These are phyloP conservation scores for Rhinophrynus dorsalis DNA, from an alignment of 2,797 vertebrate genomes.

Conservation along the genomic window DNA sequence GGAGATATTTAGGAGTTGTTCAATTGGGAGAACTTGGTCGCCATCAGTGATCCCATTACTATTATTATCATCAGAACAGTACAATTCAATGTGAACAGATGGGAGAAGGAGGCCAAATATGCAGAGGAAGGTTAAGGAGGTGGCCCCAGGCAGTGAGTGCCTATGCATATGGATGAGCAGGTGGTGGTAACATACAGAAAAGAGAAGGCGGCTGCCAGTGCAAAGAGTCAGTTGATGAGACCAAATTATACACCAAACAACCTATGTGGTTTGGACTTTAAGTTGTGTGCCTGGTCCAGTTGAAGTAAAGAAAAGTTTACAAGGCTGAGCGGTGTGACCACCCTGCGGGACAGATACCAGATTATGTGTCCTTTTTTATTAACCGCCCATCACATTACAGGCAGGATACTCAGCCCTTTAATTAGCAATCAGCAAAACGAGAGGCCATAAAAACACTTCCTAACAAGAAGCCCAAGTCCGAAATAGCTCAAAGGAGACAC, in stretches of 20 bases:
- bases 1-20: too few relatives aligned
- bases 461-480: background rate
- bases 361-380: background rate
- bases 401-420: conserved; percentile 6
- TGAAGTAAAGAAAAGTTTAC: conserved; percentile 2
- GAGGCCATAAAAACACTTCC: background rate
- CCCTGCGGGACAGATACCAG: background rate
- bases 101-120: background rate
- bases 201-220: background rate
- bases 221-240: background rate
- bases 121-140: background rate
- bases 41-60: too few relatives aligned
- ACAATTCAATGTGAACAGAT: too few relatives aligned
- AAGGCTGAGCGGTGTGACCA: background rate
- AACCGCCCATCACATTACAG: background rate
- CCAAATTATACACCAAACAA: background rate
- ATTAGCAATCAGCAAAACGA: background rate
- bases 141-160: too few relatives aligned
- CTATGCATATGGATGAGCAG: too few relatives aligned
- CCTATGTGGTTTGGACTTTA: background rate
- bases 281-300: conserved; percentile 4
- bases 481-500: conserved; percentile 15
- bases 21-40: too few relatives aligned
- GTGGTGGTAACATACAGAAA: too few relatives aligned
- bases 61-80: too few relatives aligned